Base-by-base conservation (phyloP, 2,113 vertebrate genomes). In the Myocastor coypus region DNA sequence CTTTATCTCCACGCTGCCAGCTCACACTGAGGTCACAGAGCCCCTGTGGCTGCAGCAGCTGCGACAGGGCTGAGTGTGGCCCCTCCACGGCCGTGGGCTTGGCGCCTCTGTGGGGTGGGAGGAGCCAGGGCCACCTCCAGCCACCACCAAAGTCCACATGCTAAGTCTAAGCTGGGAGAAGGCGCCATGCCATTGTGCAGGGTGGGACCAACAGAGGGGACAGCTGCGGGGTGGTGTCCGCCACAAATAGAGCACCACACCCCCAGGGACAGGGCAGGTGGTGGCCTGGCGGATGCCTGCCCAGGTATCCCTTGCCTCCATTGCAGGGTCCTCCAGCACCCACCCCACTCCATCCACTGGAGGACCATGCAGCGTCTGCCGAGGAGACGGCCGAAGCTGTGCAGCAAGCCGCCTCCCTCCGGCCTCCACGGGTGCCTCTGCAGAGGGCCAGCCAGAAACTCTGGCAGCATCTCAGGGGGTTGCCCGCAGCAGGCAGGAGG, bases 391-490 rank as follows among this genome's bases (percentile, higher is more conserved):
- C 46, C 9, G 30, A 1, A 0, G 12, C 55, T 64, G 0, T 1
- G 0, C 32, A 50, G 81, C 75, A 71, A 1, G 30, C 57, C 3
- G 0, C 66, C 12, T n/a, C 68, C 26, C 37, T 84, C 59, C 1
- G 5, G 9, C 59, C 89, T 55, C 2, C 4, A 0, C 87, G 63
- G 64, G 7, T 16, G 3, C 63, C 63, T 14, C 34, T 96, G 0
- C 26, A n/a, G 19, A 81, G 80, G 0, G 5, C 87, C 32, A 28
- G 32, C 40, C 91, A 66, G 24, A 97, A 69, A 46, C 89, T 98
- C 83, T 96, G 97, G 96, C 93, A 5, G 81, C 96, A 42, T 82
- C 80, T 97, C 80, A 97, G 86, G 46, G 59, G 4, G 0, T 52
- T 97, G 2, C 96, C 96, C 0, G 3, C 91, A 87, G 37, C 6